A percentile compares a stretch with the other conserved stretches of the same genome.
These are phyloP conservation scores for Athene cunicularia DNA, from an alignment of 2,113 vertebrate genomes.

Conservation along the genomic window DNA sequence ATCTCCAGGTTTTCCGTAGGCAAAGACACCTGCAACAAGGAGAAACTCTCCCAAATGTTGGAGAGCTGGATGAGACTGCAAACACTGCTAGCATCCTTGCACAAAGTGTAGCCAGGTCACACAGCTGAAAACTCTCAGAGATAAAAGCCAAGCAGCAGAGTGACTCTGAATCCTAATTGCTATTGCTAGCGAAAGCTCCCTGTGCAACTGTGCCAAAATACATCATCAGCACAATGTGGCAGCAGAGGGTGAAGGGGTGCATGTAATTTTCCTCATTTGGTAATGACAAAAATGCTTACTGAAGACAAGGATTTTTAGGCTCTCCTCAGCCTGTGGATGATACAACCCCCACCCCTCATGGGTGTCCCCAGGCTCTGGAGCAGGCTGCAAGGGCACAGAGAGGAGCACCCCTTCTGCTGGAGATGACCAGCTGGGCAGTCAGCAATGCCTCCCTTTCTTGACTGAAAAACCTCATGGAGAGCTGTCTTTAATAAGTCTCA, in stretches of 20 bases:
- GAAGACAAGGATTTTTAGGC: neutral
- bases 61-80: neutral
- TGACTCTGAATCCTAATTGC: neutral
- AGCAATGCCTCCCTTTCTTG: fast-evolving
- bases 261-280: neutral
- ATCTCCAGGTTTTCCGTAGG: neutral
- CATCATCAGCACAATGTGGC: neutral
- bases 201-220: neutral
- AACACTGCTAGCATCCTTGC: neutral
- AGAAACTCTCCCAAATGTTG: neutral
- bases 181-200: neutral
- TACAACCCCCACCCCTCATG: neutral
- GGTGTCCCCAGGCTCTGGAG: neutral
- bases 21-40: neutral
- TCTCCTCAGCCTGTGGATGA: neutral
- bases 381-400: neutral
- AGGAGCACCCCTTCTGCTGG: neutral
- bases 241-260: neutral
- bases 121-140: neutral
- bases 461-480: neutral
- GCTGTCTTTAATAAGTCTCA: neutral
- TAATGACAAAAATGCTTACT: neutral
- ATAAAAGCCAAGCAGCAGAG: neutral
- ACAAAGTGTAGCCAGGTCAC: neutral
- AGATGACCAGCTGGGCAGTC: neutral